Base-by-base conservation (phyloP, 2,113 vertebrate species). In the Myotis yumanensis region DNA sequence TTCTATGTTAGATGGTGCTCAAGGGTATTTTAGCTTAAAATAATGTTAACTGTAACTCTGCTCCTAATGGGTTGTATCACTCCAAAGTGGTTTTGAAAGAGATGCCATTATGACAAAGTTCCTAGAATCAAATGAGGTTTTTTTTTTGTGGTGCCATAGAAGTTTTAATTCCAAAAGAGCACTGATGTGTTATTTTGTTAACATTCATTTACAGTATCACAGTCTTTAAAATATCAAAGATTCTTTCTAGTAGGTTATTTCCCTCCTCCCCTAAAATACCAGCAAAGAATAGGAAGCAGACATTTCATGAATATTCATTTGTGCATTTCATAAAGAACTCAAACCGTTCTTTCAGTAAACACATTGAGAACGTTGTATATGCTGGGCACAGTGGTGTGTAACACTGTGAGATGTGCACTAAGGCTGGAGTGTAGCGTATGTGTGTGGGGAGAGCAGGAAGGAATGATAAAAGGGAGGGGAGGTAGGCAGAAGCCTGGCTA, bases 81-180 rank as follows among this genome's bases (percentile, higher is more conserved):
- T 86, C 43, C 32, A 82, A 35, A 82, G 57, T 73, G 28, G 54
- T 94, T 95, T 91, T 75, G 59, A 96, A 89, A 93, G 79, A 86
- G 48, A 93, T 57, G 57, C 40, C 23, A 92, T 73, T 4, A 83
- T 91, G 62, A 91, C 35, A 82, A 93, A 48, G 17, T 80, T 86
- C 69, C 83, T 73, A 93, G 95, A 93, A 48, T 32, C 87, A 94
- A 89, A 68, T 43, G 6, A 69, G 11, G 9, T 54, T 54, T 64
- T 83, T 77, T 83, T 76, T 40, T 18, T 62, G 51, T 79, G 54
- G 32, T 69, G 8, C 59, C 79, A 72, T 2, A 62, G 12, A 95
- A 91, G 22, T 75, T 91, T 88, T 86, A 83, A 82, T 92, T 90
- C 66, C 81, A 86, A 93, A 93, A 12, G 32, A 85, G 4, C 32